Percentiles rank a stretch among this genome's conserved stretches.
Conservation (phyloP, 2,113 vertebrate species). For the Labeo catla region DNA sequence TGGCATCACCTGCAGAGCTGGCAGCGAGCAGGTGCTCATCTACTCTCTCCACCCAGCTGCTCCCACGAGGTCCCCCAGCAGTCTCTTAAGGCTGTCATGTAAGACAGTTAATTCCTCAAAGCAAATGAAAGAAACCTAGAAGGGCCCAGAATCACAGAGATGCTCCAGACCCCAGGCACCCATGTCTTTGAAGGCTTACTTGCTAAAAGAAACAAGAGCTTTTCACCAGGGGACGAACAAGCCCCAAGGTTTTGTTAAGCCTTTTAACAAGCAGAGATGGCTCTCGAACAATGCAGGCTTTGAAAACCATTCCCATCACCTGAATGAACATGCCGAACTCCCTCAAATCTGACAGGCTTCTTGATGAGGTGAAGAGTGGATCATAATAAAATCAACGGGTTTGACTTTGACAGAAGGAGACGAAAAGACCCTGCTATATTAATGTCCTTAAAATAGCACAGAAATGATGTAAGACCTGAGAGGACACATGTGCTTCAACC, state of each 20-base stretch:
- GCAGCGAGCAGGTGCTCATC: slow-evolving; percentile 28
- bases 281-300: not conserved
- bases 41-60: slow-evolving; percentile 15
- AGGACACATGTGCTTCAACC: not conserved
- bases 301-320: not conserved
- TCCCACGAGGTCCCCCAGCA: slow-evolving; percentile 40
- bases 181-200: slow-evolving; percentile 29
- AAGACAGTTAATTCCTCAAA: slow-evolving; percentile 52
- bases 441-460: slow-evolving; percentile 61
- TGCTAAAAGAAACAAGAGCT: slow-evolving; percentile 32
- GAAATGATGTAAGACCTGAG: slow-evolving; percentile 54
- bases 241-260: slow-evolving; percentile 18
- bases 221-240: slow-evolving; percentile 21
- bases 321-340: slow-evolving; percentile 13
- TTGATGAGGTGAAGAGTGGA: not conserved
- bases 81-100: slow-evolving; percentile 51
- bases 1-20: slow-evolving; percentile 3
- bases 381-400: slow-evolving; percentile 24
- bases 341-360: slow-evolving; percentile 42
- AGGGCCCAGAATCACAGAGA: slow-evolving; percentile 14
- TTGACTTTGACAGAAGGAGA: slow-evolving; percentile 47
- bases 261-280: slow-evolving; percentile 20
- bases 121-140: slow-evolving; percentile 40
- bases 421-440: slow-evolving; percentile 54
- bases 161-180: slow-evolving; percentile 6